Conservation (phyloP, 2,888 invertebrate genomes). For the Lasioglossum oenotherae region DNA sequence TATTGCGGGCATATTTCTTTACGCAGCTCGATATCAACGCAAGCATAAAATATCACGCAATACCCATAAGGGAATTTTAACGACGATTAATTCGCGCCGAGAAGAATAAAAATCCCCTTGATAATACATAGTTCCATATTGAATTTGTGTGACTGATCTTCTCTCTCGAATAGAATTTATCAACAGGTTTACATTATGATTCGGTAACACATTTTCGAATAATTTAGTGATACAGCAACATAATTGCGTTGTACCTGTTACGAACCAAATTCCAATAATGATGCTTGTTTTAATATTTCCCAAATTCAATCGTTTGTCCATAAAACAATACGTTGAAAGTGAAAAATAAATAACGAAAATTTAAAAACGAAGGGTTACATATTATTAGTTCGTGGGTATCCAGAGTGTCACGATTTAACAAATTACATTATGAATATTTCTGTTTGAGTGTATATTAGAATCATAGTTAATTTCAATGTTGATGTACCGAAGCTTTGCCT, state of each 20-base stretch:
- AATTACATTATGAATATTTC: too few species aligned
- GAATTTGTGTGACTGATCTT: background rate
- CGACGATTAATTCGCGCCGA: slow-evolving; percentile 19
- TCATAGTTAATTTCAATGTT: too few species aligned
- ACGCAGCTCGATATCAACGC: slow-evolving; percentile 4
- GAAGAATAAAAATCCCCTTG: slow-evolving; percentile 8
- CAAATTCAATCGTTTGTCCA: background rate
- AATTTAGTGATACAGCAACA: background rate
- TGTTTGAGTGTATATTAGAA: too few species aligned
- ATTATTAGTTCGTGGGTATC: too few species aligned
- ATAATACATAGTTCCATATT: background rate
- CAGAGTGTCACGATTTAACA: too few species aligned
- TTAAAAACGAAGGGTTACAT: too few species aligned
- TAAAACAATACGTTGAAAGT: background rate
- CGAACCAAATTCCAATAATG: background rate
- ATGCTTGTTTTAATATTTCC: background rate
- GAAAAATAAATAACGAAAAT: too few species aligned
- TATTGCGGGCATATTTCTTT: slow-evolving; percentile 15
- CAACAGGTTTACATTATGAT: background rate
- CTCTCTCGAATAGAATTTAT: background rate
- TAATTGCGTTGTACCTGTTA: background rate
- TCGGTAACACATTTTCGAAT: background rate
- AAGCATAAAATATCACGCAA: slow-evolving; percentile 13
- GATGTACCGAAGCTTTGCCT: too few species aligned
- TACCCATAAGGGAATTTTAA: slow-evolving; percentile 10